Evolutionary conservation across 2,113 vertebrate genomes (phyloP), one percentile per base, ranked within the genome.

Genomic region (Vulpes ferrilata): DNA sequence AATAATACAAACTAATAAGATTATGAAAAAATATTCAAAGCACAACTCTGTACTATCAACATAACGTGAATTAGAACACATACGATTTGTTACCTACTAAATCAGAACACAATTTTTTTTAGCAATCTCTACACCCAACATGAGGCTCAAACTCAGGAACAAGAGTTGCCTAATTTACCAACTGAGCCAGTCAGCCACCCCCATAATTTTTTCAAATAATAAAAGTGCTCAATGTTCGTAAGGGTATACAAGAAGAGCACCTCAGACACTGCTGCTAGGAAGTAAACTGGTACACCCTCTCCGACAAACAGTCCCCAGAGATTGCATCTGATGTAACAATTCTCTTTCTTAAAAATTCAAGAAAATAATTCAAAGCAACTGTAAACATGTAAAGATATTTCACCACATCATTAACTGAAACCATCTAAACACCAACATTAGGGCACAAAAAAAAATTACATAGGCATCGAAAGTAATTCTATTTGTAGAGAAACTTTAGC

Each of bases 341-440:
- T 92, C 19, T 73, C 53, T 43, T 69, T 87, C 87, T 88, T 62
- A 87, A 27, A 90, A 96, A 74, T 78, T 86, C 62, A 88, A 88
- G 53, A 80, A 90, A 95, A 87, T 11, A 91, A 84, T 74, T 22
- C n/a, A 67, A 96, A 95, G 88, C 17, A 60, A 91, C 11, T 89
- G 59, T 93, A 96, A 96, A 64, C 30, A 89, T 64, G 10, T n/a
- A 85, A 96, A 93, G 35, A 73, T 83, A 51, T 71, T 95, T 90
- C 17, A 95, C 30, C 64, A 62, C 53, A 85, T 94, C 64, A 92
- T 60, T 88, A 55, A 59, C 0, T 76, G 60, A 89, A 94, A 69
- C 48, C 59, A 93, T 76, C 81, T 79, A 95, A 94, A 93, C 13
- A 48, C 6, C 35, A 91, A 74, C 25, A 64, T 74, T 51, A 84